A percentile compares a stretch with the other conserved stretches of the same genome.
Evolutionary conservation across 2,113 vertebrate species (phyloP).

Genomic region (Epinephelus fuscoguttatus): DNA sequence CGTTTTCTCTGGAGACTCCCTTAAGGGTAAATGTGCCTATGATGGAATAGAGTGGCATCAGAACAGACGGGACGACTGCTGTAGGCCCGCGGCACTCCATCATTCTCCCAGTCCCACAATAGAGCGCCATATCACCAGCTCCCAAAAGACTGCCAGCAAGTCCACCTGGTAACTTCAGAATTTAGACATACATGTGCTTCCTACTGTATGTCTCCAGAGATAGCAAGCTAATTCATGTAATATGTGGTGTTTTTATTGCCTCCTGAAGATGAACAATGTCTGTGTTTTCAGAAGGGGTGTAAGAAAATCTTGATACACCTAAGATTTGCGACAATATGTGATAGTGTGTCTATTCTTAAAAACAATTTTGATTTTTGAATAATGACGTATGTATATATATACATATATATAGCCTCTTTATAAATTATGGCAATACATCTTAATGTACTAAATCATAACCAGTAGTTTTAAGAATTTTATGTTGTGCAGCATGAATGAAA

Average conservation of each 20-base stretch:
- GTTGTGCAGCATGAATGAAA: neutral
- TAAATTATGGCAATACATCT: no score
- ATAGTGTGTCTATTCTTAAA: no score
- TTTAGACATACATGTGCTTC: conserved; percentile 23
- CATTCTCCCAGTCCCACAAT: conserved; percentile 76
- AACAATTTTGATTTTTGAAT: no score
- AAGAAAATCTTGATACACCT: no score
- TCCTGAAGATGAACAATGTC: neutral
- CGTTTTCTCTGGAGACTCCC: conserved; percentile 68
- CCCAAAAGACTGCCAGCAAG: conserved; percentile 59
- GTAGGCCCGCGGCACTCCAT: conserved; percentile 83
- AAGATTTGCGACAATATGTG: no score
- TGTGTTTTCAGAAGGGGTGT: neutral
- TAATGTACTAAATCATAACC: no score
- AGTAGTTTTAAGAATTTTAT: neutral
- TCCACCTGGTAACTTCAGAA: conserved; percentile 60
- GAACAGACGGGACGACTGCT: conserved; percentile 81
- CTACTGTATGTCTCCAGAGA: conserved; percentile 18
- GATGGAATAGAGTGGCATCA: conserved; percentile 82
- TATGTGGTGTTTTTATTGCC: neutral
- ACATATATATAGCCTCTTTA: no score
- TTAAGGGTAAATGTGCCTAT: conserved; percentile 77
- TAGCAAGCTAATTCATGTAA: neutral
- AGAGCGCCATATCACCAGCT: conserved; percentile 52
- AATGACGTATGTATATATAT: no score